A percentile compares a stretch with the other conserved stretches of the same genome.
Conservation (phyloP, 53 echinoderm and acorn worm species). For the Echinometra lucunter region DNA sequence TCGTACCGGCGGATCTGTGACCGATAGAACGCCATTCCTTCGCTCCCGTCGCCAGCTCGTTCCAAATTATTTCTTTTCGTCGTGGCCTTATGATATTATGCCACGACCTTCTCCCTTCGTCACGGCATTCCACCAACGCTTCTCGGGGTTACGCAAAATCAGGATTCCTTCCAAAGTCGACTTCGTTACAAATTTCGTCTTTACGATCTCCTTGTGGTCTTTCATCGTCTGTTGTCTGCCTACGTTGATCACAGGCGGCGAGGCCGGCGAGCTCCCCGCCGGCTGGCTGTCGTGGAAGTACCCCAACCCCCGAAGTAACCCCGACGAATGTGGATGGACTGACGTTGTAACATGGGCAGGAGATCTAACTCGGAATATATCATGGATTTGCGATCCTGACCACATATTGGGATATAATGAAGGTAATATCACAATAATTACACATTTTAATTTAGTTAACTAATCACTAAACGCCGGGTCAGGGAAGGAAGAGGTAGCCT, state of each 20-base stretch:
- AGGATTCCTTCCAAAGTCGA: slow-evolving; percentile 8
- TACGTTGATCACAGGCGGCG: neutral
- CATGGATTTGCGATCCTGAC: slow-evolving; percentile 68
- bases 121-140: slow-evolving; percentile 48
- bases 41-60: neutral
- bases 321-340: slow-evolving; percentile 65
- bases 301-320: slow-evolving; percentile 55
- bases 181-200: neutral
- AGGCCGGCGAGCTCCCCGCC: neutral
- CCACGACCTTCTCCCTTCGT: slow-evolving; percentile 32
- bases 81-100: slow-evolving; percentile 42
- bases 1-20: neutral
- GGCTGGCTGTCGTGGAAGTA: slow-evolving; percentile 63
- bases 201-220: slow-evolving; percentile 7
- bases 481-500: too few relatives aligned
- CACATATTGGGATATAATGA: slow-evolving; percentile 53
- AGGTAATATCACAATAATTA: slow-evolving; percentile 41
- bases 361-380: slow-evolving; percentile 61
- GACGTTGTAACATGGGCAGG: slow-evolving; percentile 55
- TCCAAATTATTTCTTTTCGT: slow-evolving; percentile 32
- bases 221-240: slow-evolving; percentile 40
- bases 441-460: too few relatives aligned
- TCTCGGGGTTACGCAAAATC: slow-evolving; percentile 31
- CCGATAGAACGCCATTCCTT: neutral
- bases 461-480: too few relatives aligned